These are phyloP conservation scores for Sphinx pinastri DNA, from an alignment of 2,888 invertebrate genomes.

Conservation along the genomic window DNA sequence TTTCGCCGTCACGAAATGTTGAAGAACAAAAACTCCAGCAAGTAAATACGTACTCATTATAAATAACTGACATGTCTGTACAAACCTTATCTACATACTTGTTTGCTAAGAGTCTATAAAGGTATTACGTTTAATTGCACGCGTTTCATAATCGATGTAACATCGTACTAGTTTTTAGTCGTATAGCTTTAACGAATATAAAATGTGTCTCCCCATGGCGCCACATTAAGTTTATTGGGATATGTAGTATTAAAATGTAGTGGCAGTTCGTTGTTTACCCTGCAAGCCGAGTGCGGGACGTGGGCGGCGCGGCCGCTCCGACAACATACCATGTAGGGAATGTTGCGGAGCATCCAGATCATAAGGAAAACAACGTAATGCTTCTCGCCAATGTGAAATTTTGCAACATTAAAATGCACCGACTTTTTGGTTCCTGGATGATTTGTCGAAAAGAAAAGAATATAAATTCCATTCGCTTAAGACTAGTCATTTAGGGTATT, in stretches of 20 bases:
- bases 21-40: background rate
- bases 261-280: slow-evolving; percentile 55
- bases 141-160: slow-evolving; percentile 19
- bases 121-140: slow-evolving; percentile 21
- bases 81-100: slow-evolving; percentile 19
- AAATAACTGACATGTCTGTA: slow-evolving; percentile 8
- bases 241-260: slow-evolving; percentile 50
- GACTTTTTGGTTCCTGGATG: background rate
- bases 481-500: background rate
- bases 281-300: slow-evolving; percentile 48
- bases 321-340: slow-evolving; percentile 77
- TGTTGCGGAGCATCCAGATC: slow-evolving; percentile 67
- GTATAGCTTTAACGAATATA: slow-evolving; percentile 43
- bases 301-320: slow-evolving; percentile 62
- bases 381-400: background rate
- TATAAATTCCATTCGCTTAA: background rate
- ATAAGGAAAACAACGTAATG: slow-evolving; percentile 57
- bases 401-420: background rate
- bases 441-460: background rate
- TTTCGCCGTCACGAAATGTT: slow-evolving; percentile 18
- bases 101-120: slow-evolving; percentile 7
- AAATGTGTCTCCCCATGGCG: slow-evolving; percentile 54
- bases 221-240: slow-evolving; percentile 59
- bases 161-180: slow-evolving; percentile 11
- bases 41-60: slow-evolving; percentile 12